Evolutionary conservation across 1,140 invertebrate genomes (phyloP), one percentile per base, ranked within the genome.

Genomic region (Monochamus saltuarius): DNA sequence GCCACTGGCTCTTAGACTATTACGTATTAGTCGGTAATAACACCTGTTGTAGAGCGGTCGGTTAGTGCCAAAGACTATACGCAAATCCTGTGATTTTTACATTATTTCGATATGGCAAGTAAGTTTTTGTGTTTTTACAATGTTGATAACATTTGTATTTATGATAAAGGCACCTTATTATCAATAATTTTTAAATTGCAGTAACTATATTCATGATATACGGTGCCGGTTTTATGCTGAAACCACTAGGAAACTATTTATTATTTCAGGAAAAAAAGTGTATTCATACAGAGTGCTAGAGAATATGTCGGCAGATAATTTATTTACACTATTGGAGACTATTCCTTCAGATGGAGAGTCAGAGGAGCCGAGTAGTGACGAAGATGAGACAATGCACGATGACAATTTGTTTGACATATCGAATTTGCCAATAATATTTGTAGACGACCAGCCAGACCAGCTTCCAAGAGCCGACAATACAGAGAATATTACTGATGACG

Each of bases 261-360:
- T 52, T 10, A 7, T 52, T 52, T 36, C 36, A 52, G 50, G n/a
- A 22, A 47, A 22, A 17, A 47, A 47, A 47, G 17, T 16, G 45
- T 47, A 16, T 47, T 47, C 17, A 47, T 47, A 16, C 45, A 16
- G 45, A 13, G 45, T 16, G 45, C 45, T 47, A 47, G 45, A 47
- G 17, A 47, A 47, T 47, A 47, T 47, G 45, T 19, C 45, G 6
- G 11, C 19, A n/a, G 45, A 47, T 47, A 29, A 29, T 29, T 29
- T 29, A 29, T 29, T 29, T 29, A 29, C 22, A 29, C 22, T 29
- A 29, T 29, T 16, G 45, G 45, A 47, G 45, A 47, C 17, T 22
- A 47, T 47, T 47, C 45, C 45, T 47, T 47, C 45, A 47, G 45
- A 47, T 47, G 19, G 45, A n/a, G 45, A 47, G 45, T 47, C 45